Percentiles rank a stretch among this genome's conserved stretches.
Conservation (phyloP, 2,797 vertebrate species). For the Dicrostonyx torquatus region DNA sequence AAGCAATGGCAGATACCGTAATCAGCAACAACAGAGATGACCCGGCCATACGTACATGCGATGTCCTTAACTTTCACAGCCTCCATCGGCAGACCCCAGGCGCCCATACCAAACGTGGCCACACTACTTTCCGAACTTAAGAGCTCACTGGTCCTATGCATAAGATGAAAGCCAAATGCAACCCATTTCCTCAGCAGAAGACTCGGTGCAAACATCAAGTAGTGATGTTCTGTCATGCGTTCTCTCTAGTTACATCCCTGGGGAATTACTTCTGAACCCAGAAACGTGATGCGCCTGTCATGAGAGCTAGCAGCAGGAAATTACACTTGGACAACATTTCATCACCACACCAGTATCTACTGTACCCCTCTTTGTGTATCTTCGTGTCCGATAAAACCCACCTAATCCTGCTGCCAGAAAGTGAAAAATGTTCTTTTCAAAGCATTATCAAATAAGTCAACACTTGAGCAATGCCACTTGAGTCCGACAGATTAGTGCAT, state of each 20-base stretch:
- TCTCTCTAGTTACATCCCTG: constrained; percentile 10
- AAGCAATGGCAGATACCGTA: not conserved
- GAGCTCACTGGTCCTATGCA: not conserved
- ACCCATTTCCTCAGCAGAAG: constrained; percentile 58
- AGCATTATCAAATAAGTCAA: constrained; percentile 69
- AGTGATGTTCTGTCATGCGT: not conserved
- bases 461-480: constrained; percentile 50
- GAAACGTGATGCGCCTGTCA: constrained; percentile 49
- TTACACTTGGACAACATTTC: constrained; percentile 52
- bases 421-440: constrained; percentile 69
- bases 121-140: not conserved
- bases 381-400: constrained; percentile 60
- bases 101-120: not conserved
- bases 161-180: not conserved
- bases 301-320: constrained; percentile 69
- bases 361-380: constrained; percentile 33
- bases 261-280: constrained; percentile 60
- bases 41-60: not conserved
- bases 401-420: constrained; percentile 56
- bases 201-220: constrained; percentile 47
- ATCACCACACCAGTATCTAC: not conserved
- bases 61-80: not conserved
- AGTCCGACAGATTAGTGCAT: constrained; percentile 59
- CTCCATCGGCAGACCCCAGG: not conserved
- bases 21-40: not conserved